Percentiles rank a stretch among this genome's conserved stretches.
Conservation (phyloP, 2,888 invertebrate genomes). For the Oligia latruncula region DNA sequence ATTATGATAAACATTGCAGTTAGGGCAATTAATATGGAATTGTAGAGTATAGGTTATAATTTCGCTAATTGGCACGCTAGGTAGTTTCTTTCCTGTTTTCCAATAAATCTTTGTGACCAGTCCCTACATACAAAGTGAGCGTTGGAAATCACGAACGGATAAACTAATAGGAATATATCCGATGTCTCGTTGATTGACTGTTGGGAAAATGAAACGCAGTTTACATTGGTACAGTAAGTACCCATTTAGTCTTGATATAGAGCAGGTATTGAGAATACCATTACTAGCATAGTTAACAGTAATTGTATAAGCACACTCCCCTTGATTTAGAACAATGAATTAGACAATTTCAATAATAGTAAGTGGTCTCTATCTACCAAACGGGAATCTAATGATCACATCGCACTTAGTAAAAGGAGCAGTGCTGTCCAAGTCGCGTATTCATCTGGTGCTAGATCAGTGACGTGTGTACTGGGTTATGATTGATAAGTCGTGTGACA, state of each 20-base stretch:
- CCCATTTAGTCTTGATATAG: slow-evolving; percentile 2
- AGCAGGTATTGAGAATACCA: slow-evolving; percentile 19
- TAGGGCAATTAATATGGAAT: slow-evolving; percentile 77
- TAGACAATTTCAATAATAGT: not conserved
- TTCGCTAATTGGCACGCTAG: slow-evolving; percentile 68
- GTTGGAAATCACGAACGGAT: slow-evolving; percentile 1
- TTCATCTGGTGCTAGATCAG: slow-evolving; percentile 39
- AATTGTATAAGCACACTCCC: not conserved
- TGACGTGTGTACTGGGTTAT: slow-evolving; percentile 68
- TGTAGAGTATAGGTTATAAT: slow-evolving; percentile 65
- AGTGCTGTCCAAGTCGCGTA: slow-evolving; percentile 17
- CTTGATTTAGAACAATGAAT: not conserved
- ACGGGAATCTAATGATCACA: slow-evolving; percentile 13
- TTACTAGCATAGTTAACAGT: slow-evolving; percentile 8
- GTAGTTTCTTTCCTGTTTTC: slow-evolving; percentile 65
- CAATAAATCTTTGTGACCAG: slow-evolving; percentile 20
- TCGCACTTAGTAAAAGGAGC: slow-evolving; percentile 11
- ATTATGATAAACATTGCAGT: slow-evolving; percentile 78
- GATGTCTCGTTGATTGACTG: slow-evolving; percentile 27
- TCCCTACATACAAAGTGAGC: not conserved
- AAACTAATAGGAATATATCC: slow-evolving; percentile 9
- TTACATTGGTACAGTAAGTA: slow-evolving; percentile 12
- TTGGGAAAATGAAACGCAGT: slow-evolving; percentile 1
- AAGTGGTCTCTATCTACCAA: not conserved
- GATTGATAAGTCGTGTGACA: slow-evolving; percentile 85